phyloP scores from a whole-genome alignment of 2,888 invertebrate species.

The Lepeophtheirus nordmannii region DNA sequence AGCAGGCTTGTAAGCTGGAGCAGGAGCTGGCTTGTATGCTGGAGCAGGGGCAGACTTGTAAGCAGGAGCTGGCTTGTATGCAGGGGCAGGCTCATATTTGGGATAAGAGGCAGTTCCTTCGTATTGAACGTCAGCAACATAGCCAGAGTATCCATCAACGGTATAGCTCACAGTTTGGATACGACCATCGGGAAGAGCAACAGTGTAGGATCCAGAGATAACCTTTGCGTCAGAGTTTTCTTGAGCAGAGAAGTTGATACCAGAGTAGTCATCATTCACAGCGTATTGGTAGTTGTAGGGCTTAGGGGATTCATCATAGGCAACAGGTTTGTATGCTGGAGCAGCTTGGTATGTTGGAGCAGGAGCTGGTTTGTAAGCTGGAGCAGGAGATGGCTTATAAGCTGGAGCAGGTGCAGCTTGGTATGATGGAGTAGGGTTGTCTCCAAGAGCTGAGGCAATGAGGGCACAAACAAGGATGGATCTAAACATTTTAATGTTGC shows the following conservation, averaged over 20 bases:
- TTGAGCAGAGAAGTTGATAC: background rate
- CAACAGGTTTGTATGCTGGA: conserved; percentile 7
- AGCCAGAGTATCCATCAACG: conserved; percentile 14
- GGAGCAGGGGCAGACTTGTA: conserved; percentile 17
- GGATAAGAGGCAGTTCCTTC: conserved; percentile 11
- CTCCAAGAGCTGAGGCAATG: background rate
- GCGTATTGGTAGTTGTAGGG: conserved; percentile 6
- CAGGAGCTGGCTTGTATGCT: conserved; percentile 14
- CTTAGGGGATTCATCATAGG: conserved; percentile 5
- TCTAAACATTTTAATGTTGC: background rate
- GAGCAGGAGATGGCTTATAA: background rate
- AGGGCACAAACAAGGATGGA: background rate
- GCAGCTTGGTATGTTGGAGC: background rate
- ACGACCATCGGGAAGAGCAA: conserved; percentile 18
- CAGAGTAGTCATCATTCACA: conserved; percentile 6
- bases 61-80: background rate
- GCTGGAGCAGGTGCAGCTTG: conserved; percentile 12
- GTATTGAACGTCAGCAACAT: background rate
- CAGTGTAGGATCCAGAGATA: conserved; percentile 6
- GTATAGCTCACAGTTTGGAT: conserved; percentile 15
- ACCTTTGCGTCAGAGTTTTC: background rate
- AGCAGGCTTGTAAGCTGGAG: conserved; percentile 7
- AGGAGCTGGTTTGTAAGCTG: background rate
- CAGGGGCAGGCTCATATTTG: conserved; percentile 4
- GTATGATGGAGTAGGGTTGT: background rate